A percentile compares a stretch with the other conserved stretches of the same genome.
Evolutionary conservation across 2,888 invertebrate genomes (phyloP).

Genomic region (Brachyopa scutellaris): DNA sequence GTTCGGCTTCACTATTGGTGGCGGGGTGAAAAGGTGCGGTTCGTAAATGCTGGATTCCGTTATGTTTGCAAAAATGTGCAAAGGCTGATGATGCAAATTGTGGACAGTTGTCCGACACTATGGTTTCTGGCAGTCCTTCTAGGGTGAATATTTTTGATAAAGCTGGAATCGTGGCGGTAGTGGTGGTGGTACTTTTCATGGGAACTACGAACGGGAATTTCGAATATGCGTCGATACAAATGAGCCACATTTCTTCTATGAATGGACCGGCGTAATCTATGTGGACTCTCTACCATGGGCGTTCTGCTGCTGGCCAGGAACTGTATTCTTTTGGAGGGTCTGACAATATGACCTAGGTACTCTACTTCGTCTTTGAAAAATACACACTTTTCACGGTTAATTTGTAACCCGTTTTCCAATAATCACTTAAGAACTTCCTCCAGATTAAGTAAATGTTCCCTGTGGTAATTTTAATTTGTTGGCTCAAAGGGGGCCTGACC

Average conservation of each 20-base stretch:
- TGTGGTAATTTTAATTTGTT: too few species aligned
- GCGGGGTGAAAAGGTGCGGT: constrained; percentile 71
- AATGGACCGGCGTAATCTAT: too few species aligned
- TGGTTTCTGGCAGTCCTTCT: too few species aligned
- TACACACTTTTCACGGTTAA: constrained; percentile 43
- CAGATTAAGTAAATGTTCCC: constrained; percentile 44
- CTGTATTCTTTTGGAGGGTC: constrained; percentile 14
- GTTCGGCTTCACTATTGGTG: constrained; percentile 72
- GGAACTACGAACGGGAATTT: constrained; percentile 37
- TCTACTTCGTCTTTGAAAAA: constrained; percentile 60
- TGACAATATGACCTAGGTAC: constrained; percentile 61
- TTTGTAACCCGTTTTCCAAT: constrained; percentile 11
- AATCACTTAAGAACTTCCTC: constrained; percentile 31
- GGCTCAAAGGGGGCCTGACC: too few species aligned
- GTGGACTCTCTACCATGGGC: too few species aligned
- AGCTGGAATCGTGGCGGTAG: constrained; percentile 63
- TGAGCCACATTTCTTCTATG: too few species aligned
- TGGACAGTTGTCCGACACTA: too few species aligned
- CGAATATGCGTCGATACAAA: too few species aligned
- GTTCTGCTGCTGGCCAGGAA: constrained; percentile 6
- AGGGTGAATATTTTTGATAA: too few species aligned
- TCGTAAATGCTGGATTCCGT: constrained; percentile 73
- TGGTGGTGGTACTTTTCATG: constrained; percentile 25
- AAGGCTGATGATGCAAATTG: too few species aligned
- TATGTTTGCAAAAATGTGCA: constrained; percentile 66